phyloP scores from a whole-genome alignment of 1,140 invertebrate species.

The Cephus cinctus region DNA sequence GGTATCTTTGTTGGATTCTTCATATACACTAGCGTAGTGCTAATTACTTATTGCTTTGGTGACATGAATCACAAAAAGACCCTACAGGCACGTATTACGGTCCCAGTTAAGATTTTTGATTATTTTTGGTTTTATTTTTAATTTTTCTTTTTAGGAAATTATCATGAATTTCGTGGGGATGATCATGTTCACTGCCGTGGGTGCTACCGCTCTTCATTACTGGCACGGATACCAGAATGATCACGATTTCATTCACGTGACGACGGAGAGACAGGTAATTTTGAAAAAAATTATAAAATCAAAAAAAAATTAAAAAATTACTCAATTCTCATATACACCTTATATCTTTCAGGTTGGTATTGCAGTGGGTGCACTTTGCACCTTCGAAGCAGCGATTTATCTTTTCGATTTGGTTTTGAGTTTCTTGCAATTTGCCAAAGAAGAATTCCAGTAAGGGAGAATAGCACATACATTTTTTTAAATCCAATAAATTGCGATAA shows the following conservation, averaged over 20 bases:
- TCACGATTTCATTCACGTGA: constrained; percentile 67
- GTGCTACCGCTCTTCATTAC: constrained; percentile 80
- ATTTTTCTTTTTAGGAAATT: constrained; percentile 65
- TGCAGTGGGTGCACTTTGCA: constrained; percentile 74
- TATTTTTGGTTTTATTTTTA: constrained; percentile 12
- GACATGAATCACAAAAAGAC: constrained; percentile 72
- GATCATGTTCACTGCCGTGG: constrained; percentile 79
- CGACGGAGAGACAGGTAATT: constrained; percentile 68
- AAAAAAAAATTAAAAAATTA: constrained; percentile 6
- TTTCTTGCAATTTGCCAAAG: constrained; percentile 71
- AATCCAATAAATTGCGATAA: too few species aligned
- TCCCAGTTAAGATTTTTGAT: constrained; percentile 1
- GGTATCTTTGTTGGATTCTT: constrained; percentile 83
- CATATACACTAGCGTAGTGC: constrained; percentile 72
- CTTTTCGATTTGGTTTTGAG: constrained; percentile 74
- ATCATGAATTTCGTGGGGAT: constrained; percentile 84
- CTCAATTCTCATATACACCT: constrained; percentile 1
- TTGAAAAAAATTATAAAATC: constrained; percentile 9
- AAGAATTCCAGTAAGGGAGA: constrained; percentile 43
- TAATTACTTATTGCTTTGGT: constrained; percentile 72
- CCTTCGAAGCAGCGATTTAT: constrained; percentile 75
- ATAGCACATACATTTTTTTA: constrained; percentile 6
- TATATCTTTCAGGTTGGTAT: constrained; percentile 65
- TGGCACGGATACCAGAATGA: constrained; percentile 81
- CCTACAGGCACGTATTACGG: constrained; percentile 50